Percentiles rank a stretch among this genome's conserved stretches.
phyloP scores from a whole-genome alignment of 2,888 invertebrate genomes.

The Calliopum simillimum region DNA sequence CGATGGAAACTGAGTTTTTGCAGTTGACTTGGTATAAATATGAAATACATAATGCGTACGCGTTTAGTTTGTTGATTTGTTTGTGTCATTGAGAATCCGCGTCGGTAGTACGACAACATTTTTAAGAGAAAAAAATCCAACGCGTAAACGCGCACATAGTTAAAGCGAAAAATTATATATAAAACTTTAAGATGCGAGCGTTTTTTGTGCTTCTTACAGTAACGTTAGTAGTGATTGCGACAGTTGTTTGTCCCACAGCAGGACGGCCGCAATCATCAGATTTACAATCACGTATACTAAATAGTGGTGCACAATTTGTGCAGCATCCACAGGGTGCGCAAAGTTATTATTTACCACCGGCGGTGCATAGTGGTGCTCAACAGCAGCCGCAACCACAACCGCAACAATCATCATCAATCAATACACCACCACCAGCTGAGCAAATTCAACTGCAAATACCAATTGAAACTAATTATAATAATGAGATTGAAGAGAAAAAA shows the following conservation, averaged over 20 bases:
- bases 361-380: neutral
- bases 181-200: neutral
- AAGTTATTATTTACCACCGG: conserved; percentile 23
- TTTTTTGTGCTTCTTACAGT: neutral
- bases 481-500: conserved; percentile 81
- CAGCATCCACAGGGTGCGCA: conserved; percentile 26
- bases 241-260: neutral
- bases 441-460: conserved; percentile 45
- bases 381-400: neutral
- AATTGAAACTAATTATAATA: conserved; percentile 37
- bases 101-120: neutral
- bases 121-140: neutral
- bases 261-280: neutral
- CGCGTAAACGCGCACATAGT: too few species aligned
- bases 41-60: conserved; percentile 18
- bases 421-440: conserved; percentile 18
- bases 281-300: neutral
- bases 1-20: too few species aligned
- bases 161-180: too few species aligned
- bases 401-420: conserved; percentile 42
- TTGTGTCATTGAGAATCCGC: conserved; percentile 5
- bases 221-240: neutral
- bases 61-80: conserved; percentile 27
- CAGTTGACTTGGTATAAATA: conserved; percentile 24
- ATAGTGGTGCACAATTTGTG: conserved; percentile 18